Conservation (phyloP, 2,113 vertebrate genomes). For the Podarcis muralis region DNA sequence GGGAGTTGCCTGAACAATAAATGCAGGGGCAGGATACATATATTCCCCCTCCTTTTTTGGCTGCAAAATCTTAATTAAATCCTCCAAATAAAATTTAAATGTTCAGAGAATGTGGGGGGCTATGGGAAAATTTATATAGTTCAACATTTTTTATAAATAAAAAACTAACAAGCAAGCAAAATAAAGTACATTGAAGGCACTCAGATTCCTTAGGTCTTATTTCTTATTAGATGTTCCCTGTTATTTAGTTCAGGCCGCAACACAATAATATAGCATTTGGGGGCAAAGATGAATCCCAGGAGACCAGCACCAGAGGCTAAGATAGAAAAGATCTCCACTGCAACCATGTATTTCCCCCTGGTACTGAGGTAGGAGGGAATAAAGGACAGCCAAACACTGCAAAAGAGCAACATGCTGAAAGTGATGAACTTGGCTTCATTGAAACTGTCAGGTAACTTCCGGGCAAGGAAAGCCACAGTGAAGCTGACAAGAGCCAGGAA, state of each 20-base stretch:
- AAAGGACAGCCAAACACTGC: neutral
- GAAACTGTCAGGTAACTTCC: neutral
- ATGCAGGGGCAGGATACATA: too few relatives aligned
- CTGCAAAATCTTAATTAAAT: too few relatives aligned
- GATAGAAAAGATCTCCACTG: neutral
- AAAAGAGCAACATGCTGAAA: neutral
- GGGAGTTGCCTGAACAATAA: too few relatives aligned
- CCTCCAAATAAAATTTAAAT: too few relatives aligned
- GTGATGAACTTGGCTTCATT: neutral
- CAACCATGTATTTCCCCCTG: neutral
- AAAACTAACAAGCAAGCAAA: too few relatives aligned
- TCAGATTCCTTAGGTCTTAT: neutral
- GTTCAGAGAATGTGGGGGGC: too few relatives aligned
- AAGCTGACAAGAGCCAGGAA: neutral
- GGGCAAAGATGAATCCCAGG: neutral
- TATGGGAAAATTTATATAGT: too few relatives aligned
- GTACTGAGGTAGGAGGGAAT: neutral
- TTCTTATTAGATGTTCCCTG: neutral
- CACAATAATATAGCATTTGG: neutral
- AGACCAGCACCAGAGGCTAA: neutral
- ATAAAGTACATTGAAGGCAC: too few relatives aligned
- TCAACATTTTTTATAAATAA: too few relatives aligned
- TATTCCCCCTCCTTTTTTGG: too few relatives aligned
- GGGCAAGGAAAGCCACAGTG: neutral
- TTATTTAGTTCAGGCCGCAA: neutral